Evolutionary conservation across 2,113 vertebrate species (phyloP), one percentile per base, ranked within the genome.

Genomic region (Pelmatolapia mariae): DNA sequence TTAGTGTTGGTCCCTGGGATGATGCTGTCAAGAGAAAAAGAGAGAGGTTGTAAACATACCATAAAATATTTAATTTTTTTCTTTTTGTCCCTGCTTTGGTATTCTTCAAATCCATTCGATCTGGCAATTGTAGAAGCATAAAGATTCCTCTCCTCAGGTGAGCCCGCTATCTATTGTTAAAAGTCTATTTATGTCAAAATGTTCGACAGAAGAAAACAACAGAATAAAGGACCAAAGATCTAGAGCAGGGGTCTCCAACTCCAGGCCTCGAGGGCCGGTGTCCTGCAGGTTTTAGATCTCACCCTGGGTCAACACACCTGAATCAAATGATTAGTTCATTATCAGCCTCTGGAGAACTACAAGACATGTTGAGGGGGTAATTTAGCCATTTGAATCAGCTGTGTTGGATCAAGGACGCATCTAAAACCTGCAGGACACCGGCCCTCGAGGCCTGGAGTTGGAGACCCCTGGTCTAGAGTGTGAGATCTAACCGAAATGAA

Each of bases 1-100:
- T 50, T 8, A 53, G 29, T 38, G 76, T 52, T 81, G 81, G 43
- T 82, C 56, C n/a, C 71, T 78, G 78, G 66, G n/a, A 22, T 47
- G 88, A 50, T 82, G n/a, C 91, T 92, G 87, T 85, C 3, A 78
- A 90, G 29, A 90, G 19, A 90, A 71, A 85, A 61, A 4, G 80
- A 22, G 52, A 86, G 36, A 85, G 8, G 59, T 31, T n/a, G 6
- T 5, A n/a, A 86, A 86, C 15, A 38, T 12, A 43, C 29, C 22
- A 47, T 19, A 66, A 38, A 2, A 66, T 19, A 63, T 10, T 10
- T 9, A 6, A 18, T 0, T 73, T 1, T 18, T 18, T 73, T 73
- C 2, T 26, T 73, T 10, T 87, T 10, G 8, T 79, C 4, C 3
- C 15, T 40, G 8, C 15, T 68, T 85, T 40, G 16, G 11, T 6